Base-by-base conservation (phyloP, 2,888 invertebrate genomes). In the Myathropa florea region DNA sequence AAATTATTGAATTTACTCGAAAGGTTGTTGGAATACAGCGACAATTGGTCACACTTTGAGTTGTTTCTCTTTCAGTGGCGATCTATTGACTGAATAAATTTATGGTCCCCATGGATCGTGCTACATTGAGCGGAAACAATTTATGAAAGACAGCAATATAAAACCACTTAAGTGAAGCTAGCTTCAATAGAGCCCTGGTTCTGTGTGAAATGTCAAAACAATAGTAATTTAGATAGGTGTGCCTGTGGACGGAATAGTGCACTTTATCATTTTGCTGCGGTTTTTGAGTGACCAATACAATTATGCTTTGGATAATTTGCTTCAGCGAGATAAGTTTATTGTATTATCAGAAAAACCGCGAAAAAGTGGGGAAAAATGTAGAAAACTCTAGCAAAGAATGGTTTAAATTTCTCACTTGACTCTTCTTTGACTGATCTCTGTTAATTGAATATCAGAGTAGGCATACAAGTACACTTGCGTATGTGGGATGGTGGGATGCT, bases 21-120 rank as follows among this genome's bases (percentile, higher is more conserved):
- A 28, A 53, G 28, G 63, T 18, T 46, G 18, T 57, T 12, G 18
- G n/a, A 55, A 36, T 55, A 12, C 14, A 53, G 36, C 65, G 30
- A 71, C 26, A 18, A 10, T 4, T 14, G 33, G 18, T n/a, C n/a
- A n/a, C n/a, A n/a, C 24, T 57, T 57, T 64, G 28, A 18, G 79
- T 70, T 83, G 75, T 53, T 84, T 80, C 75, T 61, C 80, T 33
- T 28, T 23, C 59, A 26, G 61, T 67, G 67, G 30, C 57, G 23
- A 36, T 24, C 18, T 23, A 3, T 26, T 14, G 61, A 84, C 81
- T 84, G 67, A 84, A 65, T 14, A 61, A 67, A 76, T 30, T 26
- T 26, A 76, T 71, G 36, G 39, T 71, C 18, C 24, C 71, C 39
- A 71, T 46, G 46, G 7, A 46, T 2, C 18, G 18, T 7, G 46